These are phyloP conservation scores for Diadumene lineata DNA, from an alignment of 92 coral and sea anemone species.

Conservation along the genomic window DNA sequence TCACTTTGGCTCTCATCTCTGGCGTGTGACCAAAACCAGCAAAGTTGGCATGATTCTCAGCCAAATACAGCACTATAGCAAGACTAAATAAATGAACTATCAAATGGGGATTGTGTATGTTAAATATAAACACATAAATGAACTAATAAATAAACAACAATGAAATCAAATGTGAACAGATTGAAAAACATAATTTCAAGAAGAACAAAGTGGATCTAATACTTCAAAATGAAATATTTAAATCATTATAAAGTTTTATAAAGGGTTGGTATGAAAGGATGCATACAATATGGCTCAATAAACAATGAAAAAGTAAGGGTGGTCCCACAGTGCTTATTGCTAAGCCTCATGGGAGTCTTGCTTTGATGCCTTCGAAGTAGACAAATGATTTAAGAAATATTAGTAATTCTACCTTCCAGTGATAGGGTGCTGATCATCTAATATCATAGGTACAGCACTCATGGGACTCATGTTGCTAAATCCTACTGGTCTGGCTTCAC, in stretches of 20 bases:
- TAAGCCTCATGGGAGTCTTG: too few species aligned
- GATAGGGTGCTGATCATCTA: slow-evolving; percentile 50
- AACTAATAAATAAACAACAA: too few species aligned
- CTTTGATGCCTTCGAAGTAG: too few species aligned
- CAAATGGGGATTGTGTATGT: neutral
- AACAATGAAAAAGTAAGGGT: too few species aligned
- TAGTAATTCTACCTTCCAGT: slow-evolving; percentile 56
- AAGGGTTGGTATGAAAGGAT: too few species aligned
- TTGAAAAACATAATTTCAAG: too few species aligned
- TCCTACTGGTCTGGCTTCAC: slow-evolving; percentile 35
- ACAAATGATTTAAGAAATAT: neutral
- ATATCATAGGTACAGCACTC: slow-evolving; percentile 57
- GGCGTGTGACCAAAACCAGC: slow-evolving; percentile 60
- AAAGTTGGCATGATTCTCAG: slow-evolving; percentile 62
- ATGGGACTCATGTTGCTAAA: slow-evolving; percentile 46
- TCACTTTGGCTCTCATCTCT: slow-evolving; percentile 59
- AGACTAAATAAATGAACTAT: slow-evolving; percentile 31
- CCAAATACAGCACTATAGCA: slow-evolving; percentile 67
- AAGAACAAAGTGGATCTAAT: too few species aligned
- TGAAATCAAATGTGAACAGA: too few species aligned
- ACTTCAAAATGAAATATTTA: too few species aligned
- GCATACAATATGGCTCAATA: too few species aligned
- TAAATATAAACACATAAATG: neutral
- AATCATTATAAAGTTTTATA: too few species aligned
- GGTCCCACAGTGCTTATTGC: too few species aligned